These are phyloP conservation scores for Coreoperca whiteheadi DNA, from an alignment of 2,113 vertebrate species.

Conservation along the genomic window DNA sequence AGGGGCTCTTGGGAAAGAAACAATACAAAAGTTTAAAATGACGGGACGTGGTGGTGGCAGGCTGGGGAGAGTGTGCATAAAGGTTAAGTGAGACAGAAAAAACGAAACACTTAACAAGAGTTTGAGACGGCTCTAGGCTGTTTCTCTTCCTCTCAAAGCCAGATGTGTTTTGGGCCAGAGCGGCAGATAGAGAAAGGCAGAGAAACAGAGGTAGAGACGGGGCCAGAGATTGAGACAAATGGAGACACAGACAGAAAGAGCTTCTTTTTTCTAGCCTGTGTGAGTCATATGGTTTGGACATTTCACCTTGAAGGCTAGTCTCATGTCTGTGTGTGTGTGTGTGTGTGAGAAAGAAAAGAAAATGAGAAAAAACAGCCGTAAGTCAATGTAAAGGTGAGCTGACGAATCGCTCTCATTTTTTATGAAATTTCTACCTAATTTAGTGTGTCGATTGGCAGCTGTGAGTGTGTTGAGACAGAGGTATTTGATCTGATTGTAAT, in stretches of 20 bases:
- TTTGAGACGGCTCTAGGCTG: constrained; percentile 40
- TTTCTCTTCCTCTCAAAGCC: constrained; percentile 60
- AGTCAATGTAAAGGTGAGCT: constrained; percentile 34
- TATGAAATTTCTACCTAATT: constrained; percentile 9
- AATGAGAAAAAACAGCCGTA: not conserved
- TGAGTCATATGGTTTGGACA: constrained; percentile 42
- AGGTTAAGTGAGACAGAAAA: constrained; percentile 42
- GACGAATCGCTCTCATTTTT: constrained; percentile 18
- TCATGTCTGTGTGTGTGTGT: constrained; percentile 4
- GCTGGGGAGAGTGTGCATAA: constrained; percentile 12
- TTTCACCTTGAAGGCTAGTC: not conserved
- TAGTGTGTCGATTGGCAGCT: constrained; percentile 7
- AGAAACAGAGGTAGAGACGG: constrained; percentile 14
- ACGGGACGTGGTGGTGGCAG: not conserved
- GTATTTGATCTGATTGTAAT: constrained; percentile 38
- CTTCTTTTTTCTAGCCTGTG: constrained; percentile 3
- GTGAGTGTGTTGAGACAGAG: constrained; percentile 11
- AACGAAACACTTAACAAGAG: constrained; percentile 33
- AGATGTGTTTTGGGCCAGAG: constrained; percentile 57
- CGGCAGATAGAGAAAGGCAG: not conserved
- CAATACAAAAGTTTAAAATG: not conserved
- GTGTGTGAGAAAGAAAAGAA: not conserved
- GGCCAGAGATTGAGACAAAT: constrained; percentile 36
- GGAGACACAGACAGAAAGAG: constrained; percentile 21
- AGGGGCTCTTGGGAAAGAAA: not conserved